Percentiles rank a stretch among this genome's conserved stretches.
Conservation (phyloP, 2,113 vertebrate species). For the Piaya cayana region DNA sequence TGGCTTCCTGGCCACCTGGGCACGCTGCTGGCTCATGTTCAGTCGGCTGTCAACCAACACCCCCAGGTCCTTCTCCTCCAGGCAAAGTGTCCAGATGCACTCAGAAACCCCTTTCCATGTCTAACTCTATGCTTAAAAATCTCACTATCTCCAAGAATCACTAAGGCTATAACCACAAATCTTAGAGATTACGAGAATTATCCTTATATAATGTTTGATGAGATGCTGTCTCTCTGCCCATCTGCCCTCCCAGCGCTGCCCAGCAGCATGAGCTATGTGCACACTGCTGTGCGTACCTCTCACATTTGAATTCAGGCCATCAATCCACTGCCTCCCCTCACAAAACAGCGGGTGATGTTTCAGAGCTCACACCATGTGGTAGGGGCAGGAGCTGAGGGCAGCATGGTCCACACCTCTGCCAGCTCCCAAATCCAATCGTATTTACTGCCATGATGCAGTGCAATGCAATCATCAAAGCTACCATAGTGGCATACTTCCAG, state of each 20-base stretch:
- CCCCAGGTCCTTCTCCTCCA: too few relatives aligned
- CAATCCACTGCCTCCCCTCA: fast-evolving
- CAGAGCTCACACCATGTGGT: neutral
- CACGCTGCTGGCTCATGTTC: too few relatives aligned
- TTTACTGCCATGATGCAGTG: neutral
- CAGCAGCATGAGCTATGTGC: fast-evolving
- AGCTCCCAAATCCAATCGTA: neutral
- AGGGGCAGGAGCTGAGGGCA: neutral
- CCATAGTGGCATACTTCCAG: neutral
- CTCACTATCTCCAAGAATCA: neutral
- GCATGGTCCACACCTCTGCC: neutral
- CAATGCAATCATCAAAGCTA: neutral
- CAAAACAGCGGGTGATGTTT: fast-evolving
- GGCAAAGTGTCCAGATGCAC: neutral
- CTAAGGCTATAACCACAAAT: neutral
- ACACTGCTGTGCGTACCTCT: fast-evolving
- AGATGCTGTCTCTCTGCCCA: neutral
- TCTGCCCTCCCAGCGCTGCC: neutral
- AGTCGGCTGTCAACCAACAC: too few relatives aligned
- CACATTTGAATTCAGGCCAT: fast-evolving
- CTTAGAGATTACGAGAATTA: neutral
- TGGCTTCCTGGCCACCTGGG: too few relatives aligned
- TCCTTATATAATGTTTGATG: neutral
- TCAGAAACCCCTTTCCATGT: neutral
- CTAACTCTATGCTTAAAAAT: neutral